Conservation (phyloP, 2,113 vertebrate genomes). For the Typhlomys cinereus region DNA sequence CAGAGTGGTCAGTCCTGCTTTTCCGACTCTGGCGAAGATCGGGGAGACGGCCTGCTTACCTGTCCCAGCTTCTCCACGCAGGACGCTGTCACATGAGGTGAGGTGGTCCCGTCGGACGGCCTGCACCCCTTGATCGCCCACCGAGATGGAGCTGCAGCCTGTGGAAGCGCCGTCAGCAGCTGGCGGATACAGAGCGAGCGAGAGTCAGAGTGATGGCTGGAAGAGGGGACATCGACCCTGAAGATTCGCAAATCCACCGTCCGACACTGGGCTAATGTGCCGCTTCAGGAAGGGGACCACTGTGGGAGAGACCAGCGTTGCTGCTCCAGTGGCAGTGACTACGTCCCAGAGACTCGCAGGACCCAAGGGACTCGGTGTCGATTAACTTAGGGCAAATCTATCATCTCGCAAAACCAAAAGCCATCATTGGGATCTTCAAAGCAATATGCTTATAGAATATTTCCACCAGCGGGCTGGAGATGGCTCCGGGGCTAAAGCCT, state of each 20-base stretch:
- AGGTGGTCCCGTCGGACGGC: constrained; percentile 17
- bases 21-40: background rate
- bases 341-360: background rate
- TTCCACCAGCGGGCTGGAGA: no score
- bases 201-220: background rate
- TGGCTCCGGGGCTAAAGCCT: no score
- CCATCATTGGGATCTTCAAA: background rate
- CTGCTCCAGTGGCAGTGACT: constrained; percentile 62
- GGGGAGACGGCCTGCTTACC: constrained; percentile 52
- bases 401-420: background rate
- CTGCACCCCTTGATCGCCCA: background rate
- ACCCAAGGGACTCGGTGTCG: background rate
- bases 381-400: background rate
- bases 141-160: background rate
- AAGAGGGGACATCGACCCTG: constrained; percentile 12
- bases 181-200: constrained; percentile 14
- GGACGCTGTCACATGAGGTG: background rate
- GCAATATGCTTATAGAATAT: no score
- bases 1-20: constrained; percentile 32
- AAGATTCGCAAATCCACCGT: constrained; percentile 35
- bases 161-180: background rate
- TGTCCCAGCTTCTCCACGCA: constrained; percentile 61
- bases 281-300: background rate
- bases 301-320: constrained; percentile 49
- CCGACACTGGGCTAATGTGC: constrained; percentile 60